Conservation (phyloP, 1,140 invertebrate species). For the Drosophila mojavensis region DNA sequence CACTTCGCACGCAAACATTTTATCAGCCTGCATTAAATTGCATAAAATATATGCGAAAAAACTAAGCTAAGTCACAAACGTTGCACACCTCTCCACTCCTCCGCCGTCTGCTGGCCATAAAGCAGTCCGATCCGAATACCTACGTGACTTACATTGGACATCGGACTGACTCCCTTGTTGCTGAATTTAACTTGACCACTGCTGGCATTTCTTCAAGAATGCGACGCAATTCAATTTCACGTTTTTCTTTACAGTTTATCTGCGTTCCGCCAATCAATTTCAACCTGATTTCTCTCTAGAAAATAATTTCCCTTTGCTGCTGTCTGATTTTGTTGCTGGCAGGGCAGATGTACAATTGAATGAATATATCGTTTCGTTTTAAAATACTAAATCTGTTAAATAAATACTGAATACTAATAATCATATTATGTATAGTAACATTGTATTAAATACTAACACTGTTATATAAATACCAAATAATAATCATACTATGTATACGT, state of each 20-base stretch:
- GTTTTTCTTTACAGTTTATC: slow-evolving; percentile 8
- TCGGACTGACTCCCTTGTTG: too few species aligned
- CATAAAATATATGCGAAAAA: slow-evolving; percentile 68
- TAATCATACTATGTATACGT: too few species aligned
- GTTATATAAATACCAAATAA: too few species aligned
- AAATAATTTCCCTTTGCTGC: too few species aligned
- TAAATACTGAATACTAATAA: too few species aligned
- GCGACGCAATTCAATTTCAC: slow-evolving; percentile 18
- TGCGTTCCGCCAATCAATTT: not conserved
- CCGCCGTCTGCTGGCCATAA: slow-evolving; percentile 40
- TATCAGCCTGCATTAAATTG: slow-evolving; percentile 77
- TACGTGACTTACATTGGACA: slow-evolving; percentile 33
- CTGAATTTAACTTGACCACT: slow-evolving; percentile 42
- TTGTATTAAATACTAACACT: too few species aligned
- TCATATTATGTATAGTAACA: too few species aligned
- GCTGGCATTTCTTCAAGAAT: slow-evolving; percentile 27
- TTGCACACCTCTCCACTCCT: not conserved
- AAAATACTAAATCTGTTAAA: too few species aligned
- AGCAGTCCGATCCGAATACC: slow-evolving; percentile 14
- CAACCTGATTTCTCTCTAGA: not conserved
- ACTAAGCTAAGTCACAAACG: slow-evolving; percentile 49
- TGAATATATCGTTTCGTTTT: too few species aligned
- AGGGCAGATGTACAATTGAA: too few species aligned
- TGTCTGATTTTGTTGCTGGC: too few species aligned
- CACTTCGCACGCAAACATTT: slow-evolving; percentile 57